Conservation (phyloP, 2,888 invertebrate genomes). For the Ophion costatus region DNA sequence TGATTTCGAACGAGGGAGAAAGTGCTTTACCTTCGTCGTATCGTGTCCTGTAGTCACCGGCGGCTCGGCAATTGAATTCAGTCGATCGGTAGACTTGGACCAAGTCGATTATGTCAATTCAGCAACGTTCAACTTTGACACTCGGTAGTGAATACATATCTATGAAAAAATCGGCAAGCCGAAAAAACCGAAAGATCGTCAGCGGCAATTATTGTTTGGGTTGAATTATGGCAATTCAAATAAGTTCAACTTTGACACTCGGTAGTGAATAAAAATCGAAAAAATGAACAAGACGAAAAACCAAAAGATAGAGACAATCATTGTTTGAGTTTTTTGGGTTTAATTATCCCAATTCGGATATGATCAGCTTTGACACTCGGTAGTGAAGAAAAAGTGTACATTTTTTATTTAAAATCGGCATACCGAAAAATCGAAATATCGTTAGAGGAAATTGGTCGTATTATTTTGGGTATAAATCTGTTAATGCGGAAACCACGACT, state of each 20-base stretch:
- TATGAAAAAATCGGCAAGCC: slow-evolving; percentile 4
- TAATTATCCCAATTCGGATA: slow-evolving; percentile 31
- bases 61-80: slow-evolving; percentile 48
- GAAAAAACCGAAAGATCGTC: neutral
- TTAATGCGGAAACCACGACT: too few species aligned
- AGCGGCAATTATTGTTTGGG: neutral
- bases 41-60: slow-evolving; percentile 52
- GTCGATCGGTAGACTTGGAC: slow-evolving; percentile 60
- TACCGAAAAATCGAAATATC: too few species aligned
- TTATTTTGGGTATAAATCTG: too few species aligned
- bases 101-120: slow-evolving; percentile 37
- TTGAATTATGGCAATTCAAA: slow-evolving; percentile 30
- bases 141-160: neutral
- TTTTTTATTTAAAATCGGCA: too few species aligned
- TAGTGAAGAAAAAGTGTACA: neutral
- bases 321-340: neutral
- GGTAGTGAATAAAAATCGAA: neutral
- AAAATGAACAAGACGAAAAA: neutral
- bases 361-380: neutral
- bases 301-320: neutral
- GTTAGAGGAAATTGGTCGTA: too few species aligned
- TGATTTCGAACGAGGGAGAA: slow-evolving; percentile 61
- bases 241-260: neutral
- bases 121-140: slow-evolving; percentile 4
- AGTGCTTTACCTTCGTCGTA: slow-evolving; percentile 67